Evolutionary conservation across 2,888 invertebrate species (phyloP), one percentile per base, ranked within the genome.

Genomic region (Lacanobia oleracea): DNA sequence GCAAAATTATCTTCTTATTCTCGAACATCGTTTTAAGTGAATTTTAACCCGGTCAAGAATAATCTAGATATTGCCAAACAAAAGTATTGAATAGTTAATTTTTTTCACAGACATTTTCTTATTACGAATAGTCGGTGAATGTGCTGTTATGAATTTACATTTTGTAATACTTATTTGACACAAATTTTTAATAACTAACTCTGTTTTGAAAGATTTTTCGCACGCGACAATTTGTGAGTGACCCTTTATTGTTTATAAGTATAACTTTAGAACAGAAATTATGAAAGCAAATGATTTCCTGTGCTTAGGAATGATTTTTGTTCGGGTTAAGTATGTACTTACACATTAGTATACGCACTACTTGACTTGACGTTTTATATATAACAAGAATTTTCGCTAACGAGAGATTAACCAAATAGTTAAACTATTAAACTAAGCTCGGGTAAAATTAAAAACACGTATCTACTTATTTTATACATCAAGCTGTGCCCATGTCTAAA

Each of bases 31-130:
- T 54, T 69, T 56, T 60, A 59, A 70, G 48, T 61, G 18, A 67
- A 72, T 71, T 67, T 69, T 67, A 84, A 81, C 68, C 61, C 72
- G 82, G 82, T 78, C 74, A 82, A 48, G 66, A 69, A 12, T 54
- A 50, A 72, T 78, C 65, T 71, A 74, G 72, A 76, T 80, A 54
- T 82, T 73, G 51, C 75, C 23, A 61, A 70, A 80, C 67, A 57
- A 63, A 76, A 50, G 60, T 74, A 74, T 67, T 69, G 59, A 80
- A 64, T 81, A n/a, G 33, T 48, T 27, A n/a, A n/a, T 63, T 53
- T 70, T 83, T 68, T 81, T 81, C 69, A 43, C 65, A 77, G 62
- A 60, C 63, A 57, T 70, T 78, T 54, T 62, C 64, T 21, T 59
- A 57, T 72, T 71, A 75, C 69, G 57, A 59, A 33, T 59, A n/a